A percentile compares a stretch with the other conserved stretches of the same genome.
Conservation (phyloP, 2,113 vertebrate species). For the Apodemus speciosus region DNA sequence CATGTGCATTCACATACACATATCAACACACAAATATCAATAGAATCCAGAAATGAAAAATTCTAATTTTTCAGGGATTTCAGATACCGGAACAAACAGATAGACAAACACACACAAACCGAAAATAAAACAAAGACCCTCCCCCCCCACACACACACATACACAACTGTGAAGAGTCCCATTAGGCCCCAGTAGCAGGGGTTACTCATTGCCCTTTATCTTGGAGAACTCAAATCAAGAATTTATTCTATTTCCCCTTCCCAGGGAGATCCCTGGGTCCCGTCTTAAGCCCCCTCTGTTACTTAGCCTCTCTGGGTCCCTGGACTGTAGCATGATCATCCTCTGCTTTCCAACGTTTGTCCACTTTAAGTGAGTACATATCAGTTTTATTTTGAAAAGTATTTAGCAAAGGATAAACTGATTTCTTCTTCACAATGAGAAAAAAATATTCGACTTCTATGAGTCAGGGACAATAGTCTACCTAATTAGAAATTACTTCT, state of each 20-base stretch:
- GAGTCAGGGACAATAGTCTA: slow-evolving; percentile 11
- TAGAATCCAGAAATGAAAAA: slow-evolving; percentile 36
- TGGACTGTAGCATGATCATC: neutral
- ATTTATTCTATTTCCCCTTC: neutral
- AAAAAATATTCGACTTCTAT: neutral
- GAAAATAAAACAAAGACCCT: neutral
- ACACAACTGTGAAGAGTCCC: neutral
- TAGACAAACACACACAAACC: neutral
- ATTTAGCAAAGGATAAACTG: neutral
- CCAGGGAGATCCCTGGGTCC: neutral
- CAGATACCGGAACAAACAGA: neutral
- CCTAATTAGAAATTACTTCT: neutral
- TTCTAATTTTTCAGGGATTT: neutral
- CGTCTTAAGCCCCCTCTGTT: neutral
- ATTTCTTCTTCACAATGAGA: neutral
- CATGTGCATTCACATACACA: accelerated
- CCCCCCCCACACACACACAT: no score
- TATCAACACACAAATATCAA: neutral
- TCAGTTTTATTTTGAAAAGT: neutral
- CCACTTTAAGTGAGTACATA: neutral
- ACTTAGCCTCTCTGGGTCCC: neutral
- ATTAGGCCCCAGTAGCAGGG: neutral
- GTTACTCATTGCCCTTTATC: neutral
- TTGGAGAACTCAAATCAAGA: slow-evolving; percentile 4
- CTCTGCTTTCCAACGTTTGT: neutral